Evolutionary conservation across 2,113 vertebrate species (phyloP).

Genomic region (Pelodiscus sinensis): DNA sequence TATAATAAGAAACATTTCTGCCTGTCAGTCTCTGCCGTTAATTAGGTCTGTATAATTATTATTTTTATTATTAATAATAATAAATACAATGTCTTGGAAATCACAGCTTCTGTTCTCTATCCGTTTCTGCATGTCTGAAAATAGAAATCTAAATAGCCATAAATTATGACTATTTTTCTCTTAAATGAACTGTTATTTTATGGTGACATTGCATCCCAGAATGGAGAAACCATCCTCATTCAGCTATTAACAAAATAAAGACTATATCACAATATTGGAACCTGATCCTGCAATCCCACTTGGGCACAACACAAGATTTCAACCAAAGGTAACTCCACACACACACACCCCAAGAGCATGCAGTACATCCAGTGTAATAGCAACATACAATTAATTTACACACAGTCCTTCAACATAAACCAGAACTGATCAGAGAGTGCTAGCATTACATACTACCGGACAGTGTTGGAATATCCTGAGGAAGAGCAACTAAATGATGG

Average conservation of each 20-base stretch:
- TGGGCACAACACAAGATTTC: accelerated
- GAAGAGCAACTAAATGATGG: not conserved
- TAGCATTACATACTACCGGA: not conserved
- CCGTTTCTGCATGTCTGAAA: not conserved
- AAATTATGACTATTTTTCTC: not conserved
- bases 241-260: not conserved
- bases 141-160: not conserved
- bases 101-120: not conserved
- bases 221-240: not conserved
- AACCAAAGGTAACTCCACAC: not conserved
- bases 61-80: not conserved
- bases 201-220: not conserved
- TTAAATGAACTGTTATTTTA: not conserved
- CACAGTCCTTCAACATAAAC: not conserved
- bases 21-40: not conserved
- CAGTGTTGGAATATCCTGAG: accelerated
- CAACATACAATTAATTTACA: not conserved
- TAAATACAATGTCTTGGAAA: not conserved
- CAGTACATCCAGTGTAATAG: not conserved
- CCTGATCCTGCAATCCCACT: not conserved
- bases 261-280: not conserved
- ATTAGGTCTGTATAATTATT: accelerated
- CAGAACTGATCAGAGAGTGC: not conserved
- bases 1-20: not conserved
- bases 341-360: not conserved